Conservation (phyloP, 2,113 vertebrate species). For the Glareola pratincola region DNA sequence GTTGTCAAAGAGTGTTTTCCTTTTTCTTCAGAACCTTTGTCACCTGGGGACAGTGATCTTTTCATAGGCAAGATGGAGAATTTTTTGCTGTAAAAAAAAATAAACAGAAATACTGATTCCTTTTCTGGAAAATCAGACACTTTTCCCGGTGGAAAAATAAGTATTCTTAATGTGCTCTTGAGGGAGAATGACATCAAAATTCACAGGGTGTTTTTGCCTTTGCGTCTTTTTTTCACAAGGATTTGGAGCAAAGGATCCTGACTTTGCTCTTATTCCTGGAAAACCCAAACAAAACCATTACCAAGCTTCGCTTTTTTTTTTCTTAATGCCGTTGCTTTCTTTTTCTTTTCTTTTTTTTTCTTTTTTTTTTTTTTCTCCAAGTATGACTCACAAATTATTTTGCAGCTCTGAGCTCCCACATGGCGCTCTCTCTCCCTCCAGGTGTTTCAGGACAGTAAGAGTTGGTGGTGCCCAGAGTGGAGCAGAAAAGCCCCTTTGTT, state of each 20-base stretch:
- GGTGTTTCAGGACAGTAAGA: not conserved
- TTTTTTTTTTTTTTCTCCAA: not conserved
- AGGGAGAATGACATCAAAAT: not conserved
- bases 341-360: not conserved
- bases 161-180: not conserved
- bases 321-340: not conserved
- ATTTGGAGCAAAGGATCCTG: not conserved
- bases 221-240: accelerated
- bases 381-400: accelerated
- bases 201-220: not conserved
- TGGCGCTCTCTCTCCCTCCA: not conserved
- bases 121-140: not conserved
- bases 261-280: not conserved
- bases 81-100: not conserved
- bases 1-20: accelerated
- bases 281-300: not conserved
- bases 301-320: not conserved
- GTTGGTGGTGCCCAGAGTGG: accelerated
- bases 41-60: not conserved
- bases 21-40: not conserved
- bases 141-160: not conserved
- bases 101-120: not conserved
- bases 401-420: not conserved
- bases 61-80: not conserved
- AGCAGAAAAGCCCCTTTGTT: not conserved